Evolutionary conservation across 2,797 vertebrate species (phyloP), one percentile per base, ranked within the genome.

Genomic region (Pampus argenteus): DNA sequence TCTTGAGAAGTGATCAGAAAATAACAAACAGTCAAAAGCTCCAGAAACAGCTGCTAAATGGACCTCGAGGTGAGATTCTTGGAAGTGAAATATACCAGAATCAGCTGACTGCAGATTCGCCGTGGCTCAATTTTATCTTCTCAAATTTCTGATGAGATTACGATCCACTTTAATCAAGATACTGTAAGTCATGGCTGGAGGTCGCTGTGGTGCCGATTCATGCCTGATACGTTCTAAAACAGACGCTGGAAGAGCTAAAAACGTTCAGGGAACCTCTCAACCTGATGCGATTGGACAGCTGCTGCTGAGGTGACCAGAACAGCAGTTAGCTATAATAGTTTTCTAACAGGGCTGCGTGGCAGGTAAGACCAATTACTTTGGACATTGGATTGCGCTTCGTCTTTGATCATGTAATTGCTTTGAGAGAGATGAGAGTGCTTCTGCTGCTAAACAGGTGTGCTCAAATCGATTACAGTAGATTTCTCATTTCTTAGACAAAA

Each of bases 371-470:
- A 91, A 92, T 94, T 91, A 88, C 88, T 90, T 77, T 81, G 76
- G 83, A 89, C 89, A 92, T 92, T 90, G 91, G 91, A 94, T 93
- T 89, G 84, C 3, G 34, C 83, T 70, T 64, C 45, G 63, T 84
- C 90, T 92, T 86, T 91, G 83, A 93, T 91, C 79, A 74, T 81
- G 89, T 93, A 92, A 93, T 90, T 88, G 89, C 86, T 87, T 76
- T 50, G 86, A 82, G 85, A 86, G 84, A 84, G 85, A 80, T 65
- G 84, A 84, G 72, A 78, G 83, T 25, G 49, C 17, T 72, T 86
- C 67, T 86, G 79, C 67, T 61, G 79, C 79, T 74, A 80, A 88
- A 86, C 80, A 86, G 83, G 84, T 89, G 81, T 81, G 84, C 74
- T 88, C 45, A 28, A 54, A 91, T 91, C 75, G 88, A 92, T 92